A percentile compares a stretch with the other conserved stretches of the same genome.
phyloP scores from a whole-genome alignment of 2,888 invertebrate species.

The Anodontia alba region DNA sequence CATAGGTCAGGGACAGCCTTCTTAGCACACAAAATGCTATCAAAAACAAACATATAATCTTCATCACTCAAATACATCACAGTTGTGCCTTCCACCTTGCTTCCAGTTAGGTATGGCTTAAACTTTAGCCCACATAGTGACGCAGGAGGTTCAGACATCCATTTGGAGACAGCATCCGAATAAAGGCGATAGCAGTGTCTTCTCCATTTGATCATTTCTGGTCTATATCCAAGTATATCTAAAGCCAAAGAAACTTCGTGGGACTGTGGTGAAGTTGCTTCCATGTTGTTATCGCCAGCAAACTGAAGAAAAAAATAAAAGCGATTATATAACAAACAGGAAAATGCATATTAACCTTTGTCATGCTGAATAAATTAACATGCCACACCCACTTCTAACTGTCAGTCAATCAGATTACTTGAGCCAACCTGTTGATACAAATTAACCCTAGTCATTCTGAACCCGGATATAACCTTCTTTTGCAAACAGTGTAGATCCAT shows the following conservation, averaged over 20 bases:
- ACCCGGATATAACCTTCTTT: too few relatives aligned
- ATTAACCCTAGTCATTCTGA: too few relatives aligned
- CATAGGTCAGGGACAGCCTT: not conserved
- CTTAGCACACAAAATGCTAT: not conserved
- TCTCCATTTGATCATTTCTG: not conserved
- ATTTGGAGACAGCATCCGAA: not conserved
- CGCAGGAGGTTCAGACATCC: not conserved
- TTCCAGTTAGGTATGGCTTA: not conserved
- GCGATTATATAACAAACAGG: too few relatives aligned
- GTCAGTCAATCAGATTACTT: too few relatives aligned
- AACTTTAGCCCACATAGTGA: not conserved
- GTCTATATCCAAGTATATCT: not conserved
- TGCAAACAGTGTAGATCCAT: too few relatives aligned
- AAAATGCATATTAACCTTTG: too few relatives aligned
- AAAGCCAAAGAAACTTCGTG: not conserved
- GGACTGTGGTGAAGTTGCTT: not conserved
- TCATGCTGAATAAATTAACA: too few relatives aligned
- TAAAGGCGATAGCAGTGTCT: not conserved
- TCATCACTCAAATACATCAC: not conserved
- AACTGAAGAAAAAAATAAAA: too few relatives aligned
- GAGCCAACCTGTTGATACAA: too few relatives aligned
- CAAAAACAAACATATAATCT: not conserved
- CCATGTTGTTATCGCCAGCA: too few relatives aligned
- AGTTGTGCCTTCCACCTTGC: not conserved
- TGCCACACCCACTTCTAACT: too few relatives aligned